Evolutionary conservation across 2,888 invertebrate genomes (phyloP), one percentile per base, ranked within the genome.

Genomic region (Nomada lathburiana): DNA sequence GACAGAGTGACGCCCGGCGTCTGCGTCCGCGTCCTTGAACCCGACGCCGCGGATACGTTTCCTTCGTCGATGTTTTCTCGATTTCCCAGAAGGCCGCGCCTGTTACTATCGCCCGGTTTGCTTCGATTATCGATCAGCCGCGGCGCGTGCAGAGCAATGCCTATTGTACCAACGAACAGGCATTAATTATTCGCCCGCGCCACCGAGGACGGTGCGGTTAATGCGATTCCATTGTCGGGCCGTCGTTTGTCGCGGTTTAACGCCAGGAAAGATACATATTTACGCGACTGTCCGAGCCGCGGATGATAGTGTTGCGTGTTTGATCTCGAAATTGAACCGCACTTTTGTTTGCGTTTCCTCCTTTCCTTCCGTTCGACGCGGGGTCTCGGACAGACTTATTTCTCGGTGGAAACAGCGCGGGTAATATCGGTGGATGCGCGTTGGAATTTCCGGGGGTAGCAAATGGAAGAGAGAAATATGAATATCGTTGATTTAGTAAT

Each of bases 21-120:
- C 77, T 52, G 90, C 87, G 90, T 88, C 90, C 89, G 26, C 84
- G 89, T 81, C 92, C 92, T 93, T 93, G 93, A 92, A 92, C 92
- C 90, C 89, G 85, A 20, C 20, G 18, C 83, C 74, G 76, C 69
- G 73, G 67, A 74, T 76, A 74, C 79, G 84, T 76, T 84, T 80
- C 65, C 50, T 71, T 68, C 74, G 50, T 59, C 55, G 73, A n/a
- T 60, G 83, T 83, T 89, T 88, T 86, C 86, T 80, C 86, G 86
- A 89, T 90, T 89, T 88, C 76, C 79, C 84, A 82, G 86, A 91
- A 91, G 92, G 91, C 90, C 91, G 90, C 76, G 92, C 36, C 29
- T 36, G 91, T 90, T 92, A 81, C 76, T 78, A 80, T 78, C 84
- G 72, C 47, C 59, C n/a, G 64, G 60, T 75, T 67, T 67, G 53